phyloP scores from a whole-genome alignment of 2,888 invertebrate genomes.

The Drosophila hamatofila region DNA sequence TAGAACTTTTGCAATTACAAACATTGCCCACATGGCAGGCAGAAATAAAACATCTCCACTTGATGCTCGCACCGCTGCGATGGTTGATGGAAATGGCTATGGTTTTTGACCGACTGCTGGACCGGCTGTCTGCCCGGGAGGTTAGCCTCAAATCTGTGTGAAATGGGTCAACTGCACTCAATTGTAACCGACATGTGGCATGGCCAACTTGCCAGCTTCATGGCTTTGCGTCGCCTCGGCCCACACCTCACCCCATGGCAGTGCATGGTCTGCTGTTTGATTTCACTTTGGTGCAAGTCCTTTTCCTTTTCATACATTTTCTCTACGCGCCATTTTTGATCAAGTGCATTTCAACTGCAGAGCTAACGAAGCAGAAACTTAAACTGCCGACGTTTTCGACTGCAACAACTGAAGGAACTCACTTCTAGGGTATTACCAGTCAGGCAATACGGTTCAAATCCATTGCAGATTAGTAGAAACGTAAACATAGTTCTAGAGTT shows the following conservation, averaged over 20 bases:
- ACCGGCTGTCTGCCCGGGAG: constrained; percentile 5
- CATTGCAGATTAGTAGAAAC: background rate
- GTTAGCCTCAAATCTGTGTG: constrained; percentile 51
- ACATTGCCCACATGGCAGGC: constrained; percentile 52
- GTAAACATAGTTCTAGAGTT: no score
- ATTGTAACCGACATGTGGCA: constrained; percentile 68
- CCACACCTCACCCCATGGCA: background rate
- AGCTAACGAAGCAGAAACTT: constrained; percentile 75
- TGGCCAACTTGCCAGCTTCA: constrained; percentile 46
- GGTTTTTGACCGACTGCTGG: constrained; percentile 40
- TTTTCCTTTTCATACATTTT: constrained; percentile 36
- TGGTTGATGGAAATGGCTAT: constrained; percentile 52
- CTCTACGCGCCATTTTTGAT: constrained; percentile 69
- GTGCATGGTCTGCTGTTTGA: constrained; percentile 39
- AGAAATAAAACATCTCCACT: constrained; percentile 54
- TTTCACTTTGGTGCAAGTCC: constrained; percentile 45
- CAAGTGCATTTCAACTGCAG: constrained; percentile 69
- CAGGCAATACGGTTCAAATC: background rate
- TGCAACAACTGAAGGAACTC: constrained; percentile 33
- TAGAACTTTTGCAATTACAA: constrained; percentile 74
- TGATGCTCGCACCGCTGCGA: constrained; percentile 32
- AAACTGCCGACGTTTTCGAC: constrained; percentile 49
- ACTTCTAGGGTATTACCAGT: background rate
- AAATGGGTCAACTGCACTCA: constrained; percentile 75
- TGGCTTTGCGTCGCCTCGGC: constrained; percentile 12